phyloP scores from a whole-genome alignment of 2,888 invertebrate species.

The Cephus runcator region DNA sequence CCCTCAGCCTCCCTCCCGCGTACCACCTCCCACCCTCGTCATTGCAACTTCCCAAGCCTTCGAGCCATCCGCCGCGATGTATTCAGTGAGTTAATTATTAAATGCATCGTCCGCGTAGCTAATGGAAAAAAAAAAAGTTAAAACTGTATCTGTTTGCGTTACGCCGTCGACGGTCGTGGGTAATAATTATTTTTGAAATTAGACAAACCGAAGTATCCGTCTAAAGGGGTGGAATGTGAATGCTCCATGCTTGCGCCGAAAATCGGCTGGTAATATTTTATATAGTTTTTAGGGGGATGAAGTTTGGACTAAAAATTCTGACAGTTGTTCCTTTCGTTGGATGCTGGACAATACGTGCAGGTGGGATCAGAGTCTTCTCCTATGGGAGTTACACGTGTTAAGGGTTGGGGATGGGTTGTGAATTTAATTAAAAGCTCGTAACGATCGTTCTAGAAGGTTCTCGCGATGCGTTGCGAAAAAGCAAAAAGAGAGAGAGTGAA shows the following conservation, averaged over 20 bases:
- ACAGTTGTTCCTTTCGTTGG: not conserved
- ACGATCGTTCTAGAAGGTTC: not conserved
- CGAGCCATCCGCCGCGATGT: conserved; percentile 52
- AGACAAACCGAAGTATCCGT: not conserved
- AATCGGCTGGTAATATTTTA: not conserved
- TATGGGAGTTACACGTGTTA: not conserved
- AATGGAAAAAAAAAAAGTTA: not conserved
- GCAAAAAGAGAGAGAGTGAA: not conserved
- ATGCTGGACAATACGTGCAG: not conserved
- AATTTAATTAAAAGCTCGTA: not conserved
- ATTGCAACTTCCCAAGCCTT: conserved; percentile 34
- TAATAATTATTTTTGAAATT: not conserved
- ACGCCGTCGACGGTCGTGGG: not conserved
- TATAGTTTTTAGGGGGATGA: not conserved
- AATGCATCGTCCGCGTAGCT: conserved; percentile 41
- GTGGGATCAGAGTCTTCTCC: not conserved
- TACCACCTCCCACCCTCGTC: not conserved
- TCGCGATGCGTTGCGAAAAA: not conserved
- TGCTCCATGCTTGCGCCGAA: not conserved
- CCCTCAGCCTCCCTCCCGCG: not conserved
- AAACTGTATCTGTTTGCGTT: not conserved
- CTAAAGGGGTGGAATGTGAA: not conserved
- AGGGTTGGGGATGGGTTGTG: not conserved
- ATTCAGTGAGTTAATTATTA: conserved; percentile 56
- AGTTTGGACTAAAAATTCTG: not conserved